phyloP scores from a whole-genome alignment of 2,888 invertebrate genomes.

The Rhaphigaster nebulosa region DNA sequence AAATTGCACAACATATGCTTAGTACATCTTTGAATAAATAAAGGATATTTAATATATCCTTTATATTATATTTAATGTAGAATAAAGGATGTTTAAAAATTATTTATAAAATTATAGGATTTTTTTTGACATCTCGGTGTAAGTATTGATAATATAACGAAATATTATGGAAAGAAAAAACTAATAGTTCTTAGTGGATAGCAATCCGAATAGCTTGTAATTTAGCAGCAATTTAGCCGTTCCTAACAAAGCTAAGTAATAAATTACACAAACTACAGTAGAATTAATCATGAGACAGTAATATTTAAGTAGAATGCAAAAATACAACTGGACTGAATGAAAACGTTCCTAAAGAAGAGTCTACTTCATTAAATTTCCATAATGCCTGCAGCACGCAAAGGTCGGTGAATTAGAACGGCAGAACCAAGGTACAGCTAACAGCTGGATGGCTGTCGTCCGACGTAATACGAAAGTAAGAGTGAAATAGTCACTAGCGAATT shows the following conservation, averaged over 20 bases:
- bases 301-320: neutral
- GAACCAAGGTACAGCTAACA: neutral
- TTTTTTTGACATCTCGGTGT: too few relatives aligned
- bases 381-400: conserved; percentile 26
- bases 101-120: too few relatives aligned
- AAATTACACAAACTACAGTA: neutral
- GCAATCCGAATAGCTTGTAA: neutral
- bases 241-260: neutral
- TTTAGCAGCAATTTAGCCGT: neutral
- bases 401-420: neutral
- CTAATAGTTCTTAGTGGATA: too few relatives aligned
- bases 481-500: neutral
- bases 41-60: too few relatives aligned
- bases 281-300: neutral
- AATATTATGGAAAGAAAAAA: too few relatives aligned
- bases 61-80: too few relatives aligned
- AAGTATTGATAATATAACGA: too few relatives aligned
- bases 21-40: too few relatives aligned
- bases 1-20: too few relatives aligned
- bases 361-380: conserved; percentile 32
- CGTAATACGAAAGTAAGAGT: neutral
- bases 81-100: too few relatives aligned
- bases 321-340: neutral
- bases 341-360: neutral
- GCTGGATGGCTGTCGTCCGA: neutral